Evolutionary conservation across 2,888 invertebrate genomes (phyloP).

Genomic region (Argyresthia albistria): DNA sequence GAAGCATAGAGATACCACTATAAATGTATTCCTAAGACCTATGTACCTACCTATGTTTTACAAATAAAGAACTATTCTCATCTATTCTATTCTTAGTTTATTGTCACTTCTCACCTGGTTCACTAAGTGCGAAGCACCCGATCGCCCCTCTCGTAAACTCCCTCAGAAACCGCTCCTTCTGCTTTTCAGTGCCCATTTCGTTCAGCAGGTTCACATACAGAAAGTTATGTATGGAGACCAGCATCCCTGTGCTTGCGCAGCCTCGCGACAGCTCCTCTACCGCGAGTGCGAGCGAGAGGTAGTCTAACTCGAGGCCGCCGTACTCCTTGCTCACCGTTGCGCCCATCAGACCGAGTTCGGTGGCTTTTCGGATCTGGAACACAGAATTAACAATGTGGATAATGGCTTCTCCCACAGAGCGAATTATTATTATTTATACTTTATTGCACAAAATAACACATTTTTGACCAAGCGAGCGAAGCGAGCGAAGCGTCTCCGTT

Average conservation of each 20-base stretch:
- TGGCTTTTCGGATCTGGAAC: slow-evolving; percentile 76
- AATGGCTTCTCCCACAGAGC: too few species aligned
- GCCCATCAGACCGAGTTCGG: slow-evolving; percentile 79
- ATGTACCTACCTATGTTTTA: too few species aligned
- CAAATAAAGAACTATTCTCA: too few species aligned
- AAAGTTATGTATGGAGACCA: slow-evolving; percentile 85
- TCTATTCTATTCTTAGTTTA: too few species aligned
- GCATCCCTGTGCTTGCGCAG: slow-evolving; percentile 83
- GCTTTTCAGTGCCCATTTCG: slow-evolving; percentile 75
- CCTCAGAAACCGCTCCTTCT: slow-evolving; percentile 76
- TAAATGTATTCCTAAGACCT: too few species aligned
- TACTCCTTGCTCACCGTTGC: slow-evolving; percentile 75
- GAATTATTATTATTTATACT: too few species aligned
- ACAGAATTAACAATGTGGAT: neutral
- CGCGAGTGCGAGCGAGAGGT: slow-evolving; percentile 79
- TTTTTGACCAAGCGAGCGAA: too few species aligned
- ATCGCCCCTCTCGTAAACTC: slow-evolving; percentile 76
- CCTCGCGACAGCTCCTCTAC: slow-evolving; percentile 85
- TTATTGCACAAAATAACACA: too few species aligned
- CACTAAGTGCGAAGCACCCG: slow-evolving; percentile 87
- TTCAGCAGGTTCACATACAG: slow-evolving; percentile 80
- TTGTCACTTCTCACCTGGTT: slow-evolving; percentile 76
- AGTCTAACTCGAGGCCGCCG: slow-evolving; percentile 80
- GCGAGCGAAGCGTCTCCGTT: too few species aligned
- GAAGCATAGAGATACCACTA: too few species aligned